These are phyloP conservation scores for Bovichtus variegatus DNA, from an alignment of 2,797 vertebrate species.

Conservation along the genomic window DNA sequence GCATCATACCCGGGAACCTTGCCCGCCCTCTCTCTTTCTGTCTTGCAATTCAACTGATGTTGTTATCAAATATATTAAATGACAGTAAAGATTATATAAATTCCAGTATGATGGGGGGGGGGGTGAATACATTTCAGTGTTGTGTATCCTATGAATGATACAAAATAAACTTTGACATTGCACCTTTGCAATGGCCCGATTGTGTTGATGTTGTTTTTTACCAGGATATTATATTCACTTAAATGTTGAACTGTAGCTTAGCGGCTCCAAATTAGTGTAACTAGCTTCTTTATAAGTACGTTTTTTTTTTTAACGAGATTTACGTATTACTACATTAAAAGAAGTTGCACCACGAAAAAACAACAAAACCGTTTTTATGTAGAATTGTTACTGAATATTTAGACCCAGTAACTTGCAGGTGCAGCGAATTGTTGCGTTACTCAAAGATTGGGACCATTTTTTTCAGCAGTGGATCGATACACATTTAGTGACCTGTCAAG, in stretches of 20 bases:
- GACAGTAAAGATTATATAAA: constrained; percentile 82
- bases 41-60: constrained; percentile 79
- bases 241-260: background rate
- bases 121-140: constrained; percentile 82
- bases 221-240: background rate
- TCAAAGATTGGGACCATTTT: background rate
- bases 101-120: constrained; percentile 76
- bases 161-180: constrained; percentile 87
- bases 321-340: background rate
- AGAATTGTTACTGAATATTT: background rate
- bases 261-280: background rate
- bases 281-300: background rate
- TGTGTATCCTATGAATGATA: constrained; percentile 85
- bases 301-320: background rate
- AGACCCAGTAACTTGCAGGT: background rate
- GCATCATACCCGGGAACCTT: constrained; percentile 48
- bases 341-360: no score
- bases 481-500: background rate
- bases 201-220: constrained; percentile 26
- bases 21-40: constrained; percentile 55
- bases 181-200: constrained; percentile 73
- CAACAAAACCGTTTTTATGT: no score
- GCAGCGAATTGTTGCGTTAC: background rate
- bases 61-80: constrained; percentile 81
- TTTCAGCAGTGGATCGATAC: background rate